Conservation (phyloP, 2,888 invertebrate genomes). For the Zhengitettix transpicula region DNA sequence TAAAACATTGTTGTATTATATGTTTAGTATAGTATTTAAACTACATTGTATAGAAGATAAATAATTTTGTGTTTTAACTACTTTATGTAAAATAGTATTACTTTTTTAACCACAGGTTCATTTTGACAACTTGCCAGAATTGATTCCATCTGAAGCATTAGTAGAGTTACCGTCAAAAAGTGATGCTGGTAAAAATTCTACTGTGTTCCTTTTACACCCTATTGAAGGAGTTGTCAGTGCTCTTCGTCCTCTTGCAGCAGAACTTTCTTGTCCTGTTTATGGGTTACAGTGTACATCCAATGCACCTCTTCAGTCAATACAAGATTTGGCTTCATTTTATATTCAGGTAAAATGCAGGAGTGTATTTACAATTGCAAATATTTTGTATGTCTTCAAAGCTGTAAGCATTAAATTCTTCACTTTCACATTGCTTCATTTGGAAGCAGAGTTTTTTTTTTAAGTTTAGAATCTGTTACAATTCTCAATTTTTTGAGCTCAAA, state of each 20-base stretch:
- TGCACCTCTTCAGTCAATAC: slow-evolving; percentile 55
- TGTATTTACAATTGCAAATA: too few relatives aligned
- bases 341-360: slow-evolving; percentile 24
- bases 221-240: slow-evolving; percentile 73
- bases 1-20: too few relatives aligned
- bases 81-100: too few relatives aligned
- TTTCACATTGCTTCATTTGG: too few relatives aligned
- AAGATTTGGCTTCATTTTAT: slow-evolving; percentile 55
- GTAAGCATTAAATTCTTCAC: too few relatives aligned
- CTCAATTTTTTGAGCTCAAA: too few relatives aligned
- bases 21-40: too few relatives aligned
- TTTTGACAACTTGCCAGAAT: slow-evolving; percentile 32
- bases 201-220: slow-evolving; percentile 50
- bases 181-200: slow-evolving; percentile 13
- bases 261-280: slow-evolving; percentile 59
- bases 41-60: too few relatives aligned
- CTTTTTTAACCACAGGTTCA: slow-evolving; percentile 11
- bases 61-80: too few relatives aligned
- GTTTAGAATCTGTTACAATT: too few relatives aligned
- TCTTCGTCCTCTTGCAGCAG: slow-evolving; percentile 51
- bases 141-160: slow-evolving; percentile 59
- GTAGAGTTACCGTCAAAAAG: slow-evolving; percentile 46
- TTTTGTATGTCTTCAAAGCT: too few relatives aligned
- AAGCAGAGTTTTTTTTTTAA: too few relatives aligned
- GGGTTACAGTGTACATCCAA: slow-evolving; percentile 77